A percentile compares a stretch with the other conserved stretches of the same genome.
These are phyloP conservation scores for Malacosoma neustria DNA, from an alignment of 2,888 invertebrate species.

Conservation along the genomic window DNA sequence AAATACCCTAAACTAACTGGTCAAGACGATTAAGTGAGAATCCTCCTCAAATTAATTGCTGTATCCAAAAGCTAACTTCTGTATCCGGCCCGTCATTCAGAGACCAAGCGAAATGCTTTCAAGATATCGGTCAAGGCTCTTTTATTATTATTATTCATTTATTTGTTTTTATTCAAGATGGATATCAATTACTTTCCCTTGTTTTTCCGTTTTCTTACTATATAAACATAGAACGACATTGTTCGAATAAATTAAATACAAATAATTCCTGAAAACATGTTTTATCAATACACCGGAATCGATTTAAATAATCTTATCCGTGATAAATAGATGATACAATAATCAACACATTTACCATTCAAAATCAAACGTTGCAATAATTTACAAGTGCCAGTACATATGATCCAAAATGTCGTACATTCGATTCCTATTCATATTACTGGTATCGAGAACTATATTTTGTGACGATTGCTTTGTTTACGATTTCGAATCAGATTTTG, in stretches of 20 bases:
- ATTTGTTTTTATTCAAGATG: too few species aligned
- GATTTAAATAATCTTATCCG: conserved; percentile 22
- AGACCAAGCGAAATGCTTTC: too few species aligned
- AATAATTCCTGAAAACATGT: neutral
- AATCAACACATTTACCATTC: conserved; percentile 17
- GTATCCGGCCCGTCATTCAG: too few species aligned
- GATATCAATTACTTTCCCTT: too few species aligned
- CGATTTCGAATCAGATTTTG: conserved; percentile 13
- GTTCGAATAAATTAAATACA: neutral
- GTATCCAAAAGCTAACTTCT: too few species aligned
- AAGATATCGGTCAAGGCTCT: too few species aligned
- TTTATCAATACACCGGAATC: conserved; percentile 19
- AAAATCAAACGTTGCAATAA: conserved; percentile 12
- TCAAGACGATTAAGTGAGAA: too few species aligned
- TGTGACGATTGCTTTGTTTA: conserved; percentile 17
- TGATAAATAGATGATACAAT: conserved; percentile 17
- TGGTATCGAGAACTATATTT: neutral
- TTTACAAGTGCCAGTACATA: conserved; percentile 10
- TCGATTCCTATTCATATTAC: conserved; percentile 5
- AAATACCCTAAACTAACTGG: too few species aligned
- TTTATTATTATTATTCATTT: too few species aligned
- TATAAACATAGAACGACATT: neutral
- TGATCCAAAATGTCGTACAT: conserved; percentile 2
- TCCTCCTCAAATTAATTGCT: too few species aligned
- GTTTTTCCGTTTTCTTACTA: too few species aligned